phyloP scores from a whole-genome alignment of 2,888 invertebrate species.

The Eupeodes latifasciatus region DNA sequence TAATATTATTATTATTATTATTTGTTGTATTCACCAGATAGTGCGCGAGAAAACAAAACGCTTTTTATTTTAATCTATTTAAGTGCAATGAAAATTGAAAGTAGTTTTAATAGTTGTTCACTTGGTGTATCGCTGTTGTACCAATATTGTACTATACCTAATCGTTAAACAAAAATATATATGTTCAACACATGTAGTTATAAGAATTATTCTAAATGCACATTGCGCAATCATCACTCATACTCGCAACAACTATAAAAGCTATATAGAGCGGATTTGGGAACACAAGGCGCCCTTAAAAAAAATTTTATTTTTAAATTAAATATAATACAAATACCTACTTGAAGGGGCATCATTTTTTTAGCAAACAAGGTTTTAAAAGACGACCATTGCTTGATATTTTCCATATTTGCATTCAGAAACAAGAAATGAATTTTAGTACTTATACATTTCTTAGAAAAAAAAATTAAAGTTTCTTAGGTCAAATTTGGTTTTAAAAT shows the following conservation, averaged over 20 bases:
- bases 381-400: too few relatives aligned
- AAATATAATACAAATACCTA: too few relatives aligned
- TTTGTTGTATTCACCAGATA: constrained; percentile 18
- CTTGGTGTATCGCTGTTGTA: background rate
- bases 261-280: background rate
- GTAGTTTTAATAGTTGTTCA: constrained; percentile 29
- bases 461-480: too few relatives aligned
- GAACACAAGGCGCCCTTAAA: background rate
- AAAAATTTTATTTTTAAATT: too few relatives aligned
- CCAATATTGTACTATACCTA: background rate
- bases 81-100: constrained; percentile 74
- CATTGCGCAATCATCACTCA: constrained; percentile 35
- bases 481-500: too few relatives aligned
- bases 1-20: background rate
- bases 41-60: constrained; percentile 41
- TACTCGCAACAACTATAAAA: background rate
- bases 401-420: too few relatives aligned
- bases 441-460: too few relatives aligned
- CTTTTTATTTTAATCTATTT: constrained; percentile 64
- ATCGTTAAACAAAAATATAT: background rate
- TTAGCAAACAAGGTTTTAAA: too few relatives aligned
- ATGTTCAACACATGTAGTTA: background rate
- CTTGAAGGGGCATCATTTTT: too few relatives aligned
- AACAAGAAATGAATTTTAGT: too few relatives aligned
- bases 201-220: constrained; percentile 19